Percentiles rank a stretch among this genome's conserved stretches.
These are phyloP conservation scores for Ctenopoma kingsleyae DNA, from an alignment of 2,797 vertebrate species.

Conservation along the genomic window DNA sequence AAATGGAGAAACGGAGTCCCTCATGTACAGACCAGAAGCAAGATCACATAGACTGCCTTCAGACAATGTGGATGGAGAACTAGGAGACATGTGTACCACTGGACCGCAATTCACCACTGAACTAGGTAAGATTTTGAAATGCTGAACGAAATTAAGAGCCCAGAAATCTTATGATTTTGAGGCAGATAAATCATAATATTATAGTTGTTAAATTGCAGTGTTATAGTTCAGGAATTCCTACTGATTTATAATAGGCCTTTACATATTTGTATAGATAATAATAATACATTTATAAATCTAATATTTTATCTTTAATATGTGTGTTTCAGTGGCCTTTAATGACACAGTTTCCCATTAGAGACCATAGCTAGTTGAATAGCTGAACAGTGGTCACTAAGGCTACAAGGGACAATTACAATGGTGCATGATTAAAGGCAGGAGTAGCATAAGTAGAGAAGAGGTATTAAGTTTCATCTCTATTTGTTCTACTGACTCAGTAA, in stretches of 20 bases:
- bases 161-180: not conserved
- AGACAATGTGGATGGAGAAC: slow-evolving; percentile 78
- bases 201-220: too few relatives aligned
- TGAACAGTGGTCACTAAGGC: not conserved
- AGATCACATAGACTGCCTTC: slow-evolving; percentile 68
- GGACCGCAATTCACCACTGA: slow-evolving; percentile 85
- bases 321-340: not conserved
- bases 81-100: slow-evolving; percentile 79
- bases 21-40: slow-evolving; percentile 88
- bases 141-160: not conserved
- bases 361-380: not conserved
- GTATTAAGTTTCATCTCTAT: not conserved
- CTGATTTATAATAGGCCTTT: too few relatives aligned
- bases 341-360: not conserved
- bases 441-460: not conserved
- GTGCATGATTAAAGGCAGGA: not conserved
- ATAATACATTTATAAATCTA: too few relatives aligned
- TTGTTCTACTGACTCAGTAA: too few relatives aligned
- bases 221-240: too few relatives aligned
- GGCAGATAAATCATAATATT: not conserved
- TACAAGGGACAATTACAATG: not conserved
- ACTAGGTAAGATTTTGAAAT: slow-evolving; percentile 84
- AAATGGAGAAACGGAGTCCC: slow-evolving; percentile 90
- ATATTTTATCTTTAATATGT: too few relatives aligned
- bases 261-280: too few relatives aligned